Conservation (phyloP, 1,140 invertebrate species). For the Saccostrea glomerata region DNA sequence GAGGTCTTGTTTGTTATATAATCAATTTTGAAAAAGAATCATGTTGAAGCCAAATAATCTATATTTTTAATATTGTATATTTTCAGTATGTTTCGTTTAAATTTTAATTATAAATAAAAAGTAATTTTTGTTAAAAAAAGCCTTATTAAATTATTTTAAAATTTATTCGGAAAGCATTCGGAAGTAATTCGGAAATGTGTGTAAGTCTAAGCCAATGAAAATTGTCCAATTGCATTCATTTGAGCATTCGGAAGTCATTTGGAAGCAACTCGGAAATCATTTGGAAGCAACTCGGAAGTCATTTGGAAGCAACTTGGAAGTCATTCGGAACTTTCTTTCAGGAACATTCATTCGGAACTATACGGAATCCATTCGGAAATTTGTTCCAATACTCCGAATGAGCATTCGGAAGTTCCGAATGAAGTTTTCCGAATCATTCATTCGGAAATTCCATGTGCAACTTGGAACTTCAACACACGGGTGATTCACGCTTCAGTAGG, state of each 20-base stretch:
- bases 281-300: no score
- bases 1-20: not conserved
- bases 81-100: not conserved
- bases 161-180: not conserved
- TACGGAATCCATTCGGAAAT: constrained; percentile 9
- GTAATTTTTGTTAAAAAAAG: no score
- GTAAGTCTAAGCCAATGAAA: no score
- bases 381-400: constrained; percentile 37
- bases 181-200: not conserved
- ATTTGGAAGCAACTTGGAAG: not conserved
- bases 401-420: constrained; percentile 17
- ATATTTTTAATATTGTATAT: not conserved
- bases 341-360: not conserved
- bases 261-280: no score
- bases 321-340: not conserved
- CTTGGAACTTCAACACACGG: constrained; percentile 13
- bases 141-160: not conserved
- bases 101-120: not conserved
- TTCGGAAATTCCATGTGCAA: not conserved
- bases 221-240: no score
- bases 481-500: no score
- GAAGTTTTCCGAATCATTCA: not conserved
- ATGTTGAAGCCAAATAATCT: no score
- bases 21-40: no score
- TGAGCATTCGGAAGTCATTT: no score